Evolutionary conservation across 2,797 vertebrate genomes (phyloP).

Genomic region (Sebastes steindachneri): DNA sequence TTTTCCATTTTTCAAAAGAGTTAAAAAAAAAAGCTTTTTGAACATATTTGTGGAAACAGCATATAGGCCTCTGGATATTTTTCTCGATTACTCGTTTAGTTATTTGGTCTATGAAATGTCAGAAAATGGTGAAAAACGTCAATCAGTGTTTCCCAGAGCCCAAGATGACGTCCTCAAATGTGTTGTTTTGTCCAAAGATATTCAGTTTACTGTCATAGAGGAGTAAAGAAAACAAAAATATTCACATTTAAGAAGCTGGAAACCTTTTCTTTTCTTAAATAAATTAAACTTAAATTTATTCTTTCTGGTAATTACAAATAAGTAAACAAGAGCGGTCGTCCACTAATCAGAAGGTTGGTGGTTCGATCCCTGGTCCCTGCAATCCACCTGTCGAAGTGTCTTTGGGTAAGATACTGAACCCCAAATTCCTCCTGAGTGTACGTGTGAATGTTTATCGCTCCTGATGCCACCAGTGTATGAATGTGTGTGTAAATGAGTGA

Average conservation of each 20-base stretch:
- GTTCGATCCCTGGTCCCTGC: rapidly evolving
- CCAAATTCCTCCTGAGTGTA: neutral
- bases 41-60: neutral
- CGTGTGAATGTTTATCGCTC: neutral
- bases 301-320: too few relatives aligned
- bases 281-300: too few relatives aligned
- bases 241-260: too few relatives aligned
- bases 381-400: neutral
- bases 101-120: too few relatives aligned
- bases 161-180: too few relatives aligned
- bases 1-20: neutral
- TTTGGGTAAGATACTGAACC: neutral
- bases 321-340: neutral
- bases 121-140: too few relatives aligned
- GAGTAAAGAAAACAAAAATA: too few relatives aligned
- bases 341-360: neutral
- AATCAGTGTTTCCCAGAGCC: too few relatives aligned
- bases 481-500: neutral
- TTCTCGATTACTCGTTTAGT: too few relatives aligned
- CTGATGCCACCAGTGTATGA: neutral
- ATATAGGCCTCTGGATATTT: neutral
- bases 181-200: too few relatives aligned
- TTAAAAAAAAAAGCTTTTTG: neutral
- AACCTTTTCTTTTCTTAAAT: too few relatives aligned
- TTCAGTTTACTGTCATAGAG: too few relatives aligned